Evolutionary conservation across 2,888 invertebrate genomes (phyloP).

Genomic region (Phasia obesa): DNA sequence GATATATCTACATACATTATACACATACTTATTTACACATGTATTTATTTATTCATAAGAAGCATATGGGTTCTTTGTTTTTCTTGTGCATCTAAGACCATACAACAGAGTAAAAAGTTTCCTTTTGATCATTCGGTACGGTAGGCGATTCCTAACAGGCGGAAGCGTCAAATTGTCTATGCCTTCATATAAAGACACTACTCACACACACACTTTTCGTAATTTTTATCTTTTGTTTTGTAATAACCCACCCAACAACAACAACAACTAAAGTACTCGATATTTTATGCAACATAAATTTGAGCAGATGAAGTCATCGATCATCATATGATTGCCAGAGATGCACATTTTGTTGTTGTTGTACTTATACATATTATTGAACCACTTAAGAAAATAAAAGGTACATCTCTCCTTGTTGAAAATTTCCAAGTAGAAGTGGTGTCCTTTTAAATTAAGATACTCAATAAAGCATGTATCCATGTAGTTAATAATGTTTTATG

Average conservation of each 20-base stretch:
- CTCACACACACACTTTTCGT: not conserved
- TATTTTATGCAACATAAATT: constrained; percentile 63
- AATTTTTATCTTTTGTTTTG: constrained; percentile 9
- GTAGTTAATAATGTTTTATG: constrained; percentile 28
- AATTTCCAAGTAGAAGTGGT: constrained; percentile 24
- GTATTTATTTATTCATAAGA: constrained; percentile 1
- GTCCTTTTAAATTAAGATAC: constrained; percentile 10
- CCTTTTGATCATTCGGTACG: constrained; percentile 57
- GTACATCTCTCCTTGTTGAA: not conserved
- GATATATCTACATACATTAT: constrained; percentile 9
- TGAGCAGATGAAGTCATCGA: constrained; percentile 71
- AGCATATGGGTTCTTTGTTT: constrained; percentile 27
- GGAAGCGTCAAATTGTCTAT: constrained; percentile 82
- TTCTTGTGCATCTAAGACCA: constrained; percentile 22
- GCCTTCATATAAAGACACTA: constrained; percentile 59
- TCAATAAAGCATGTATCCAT: not conserved
- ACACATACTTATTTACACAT: not conserved
- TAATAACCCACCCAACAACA: constrained; percentile 49
- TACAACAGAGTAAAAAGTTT: constrained; percentile 13
- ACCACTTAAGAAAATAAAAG: constrained; percentile 36
- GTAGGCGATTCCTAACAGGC: constrained; percentile 75
- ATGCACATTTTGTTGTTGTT: constrained; percentile 27
- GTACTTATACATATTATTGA: not conserved
- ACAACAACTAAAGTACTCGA: constrained; percentile 55
- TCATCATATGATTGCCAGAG: constrained; percentile 74